Evolutionary conservation across 1,140 invertebrate species (phyloP).

Genomic region (Tyrophagus putrescentiae): DNA sequence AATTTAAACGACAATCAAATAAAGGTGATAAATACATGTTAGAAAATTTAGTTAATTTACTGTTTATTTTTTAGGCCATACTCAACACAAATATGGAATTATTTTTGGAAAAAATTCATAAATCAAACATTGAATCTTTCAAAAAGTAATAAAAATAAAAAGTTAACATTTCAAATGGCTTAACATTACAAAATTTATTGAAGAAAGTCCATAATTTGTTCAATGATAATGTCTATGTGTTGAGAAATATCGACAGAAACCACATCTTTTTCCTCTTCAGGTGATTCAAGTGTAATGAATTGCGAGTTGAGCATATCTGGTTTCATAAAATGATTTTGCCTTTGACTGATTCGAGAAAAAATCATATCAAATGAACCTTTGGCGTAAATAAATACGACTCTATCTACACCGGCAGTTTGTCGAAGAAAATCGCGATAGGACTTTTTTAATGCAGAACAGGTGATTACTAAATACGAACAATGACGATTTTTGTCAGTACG

Average conservation of each 20-base stretch:
- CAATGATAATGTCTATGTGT: background rate
- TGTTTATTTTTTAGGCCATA: background rate
- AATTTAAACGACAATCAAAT: no score
- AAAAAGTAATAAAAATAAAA: background rate
- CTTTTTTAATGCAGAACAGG: slow-evolving; percentile 11
- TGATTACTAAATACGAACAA: background rate
- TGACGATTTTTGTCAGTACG: no score
- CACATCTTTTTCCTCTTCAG: background rate
- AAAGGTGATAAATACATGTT: no score
- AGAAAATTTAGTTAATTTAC: no score
- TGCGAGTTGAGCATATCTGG: background rate
- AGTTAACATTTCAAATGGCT: background rate
- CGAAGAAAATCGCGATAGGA: background rate
- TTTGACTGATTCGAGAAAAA: background rate
- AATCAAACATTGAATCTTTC: background rate
- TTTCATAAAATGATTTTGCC: slow-evolving; percentile 14
- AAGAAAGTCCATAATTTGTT: background rate
- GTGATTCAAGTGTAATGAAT: background rate
- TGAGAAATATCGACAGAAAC: background rate
- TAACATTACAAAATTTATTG: background rate
- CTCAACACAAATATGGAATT: background rate
- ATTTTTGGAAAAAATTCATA: slow-evolving; percentile 4
- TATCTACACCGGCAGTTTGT: background rate
- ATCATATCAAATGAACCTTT: slow-evolving; percentile 2
- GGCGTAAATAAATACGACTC: background rate